These are phyloP conservation scores for Edolisoma coerulescens DNA, from an alignment of 2,113 vertebrate species.

Conservation along the genomic window DNA sequence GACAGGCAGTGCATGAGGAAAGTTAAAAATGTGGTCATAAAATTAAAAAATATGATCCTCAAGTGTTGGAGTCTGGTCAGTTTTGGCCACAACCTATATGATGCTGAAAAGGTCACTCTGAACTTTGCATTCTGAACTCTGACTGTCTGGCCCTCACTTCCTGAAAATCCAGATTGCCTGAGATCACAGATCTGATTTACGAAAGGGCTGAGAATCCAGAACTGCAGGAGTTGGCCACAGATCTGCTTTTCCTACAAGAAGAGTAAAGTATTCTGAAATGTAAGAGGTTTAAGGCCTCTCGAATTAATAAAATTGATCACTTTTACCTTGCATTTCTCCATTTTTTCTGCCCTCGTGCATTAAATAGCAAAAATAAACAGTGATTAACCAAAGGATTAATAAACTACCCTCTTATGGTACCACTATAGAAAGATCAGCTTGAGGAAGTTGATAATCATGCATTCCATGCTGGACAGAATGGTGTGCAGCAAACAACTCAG, in stretches of 20 bases:
- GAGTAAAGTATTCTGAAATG: not conserved
- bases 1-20: not conserved
- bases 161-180: not conserved
- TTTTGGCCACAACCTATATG: not conserved
- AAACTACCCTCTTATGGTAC: not conserved
- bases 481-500: slow-evolving; percentile 3
- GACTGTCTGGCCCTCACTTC: not conserved
- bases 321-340: not conserved
- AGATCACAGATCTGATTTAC: not conserved
- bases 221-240: not conserved
- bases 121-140: not conserved
- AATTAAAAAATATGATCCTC: not conserved
- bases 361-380: not conserved
- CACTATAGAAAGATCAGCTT: not conserved
- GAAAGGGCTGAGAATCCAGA: not conserved
- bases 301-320: not conserved
- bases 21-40: not conserved
- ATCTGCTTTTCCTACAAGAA: not conserved
- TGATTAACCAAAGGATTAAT: slow-evolving; percentile 9
- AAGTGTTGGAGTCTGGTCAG: not conserved
- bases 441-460: not conserved
- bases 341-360: not conserved
- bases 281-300: not conserved
- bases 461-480: not conserved
- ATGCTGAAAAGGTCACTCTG: not conserved